Percentiles rank a stretch among this genome's conserved stretches.
Conservation (phyloP, 2,888 invertebrate species). For the Dicyrtomina minuta region DNA sequence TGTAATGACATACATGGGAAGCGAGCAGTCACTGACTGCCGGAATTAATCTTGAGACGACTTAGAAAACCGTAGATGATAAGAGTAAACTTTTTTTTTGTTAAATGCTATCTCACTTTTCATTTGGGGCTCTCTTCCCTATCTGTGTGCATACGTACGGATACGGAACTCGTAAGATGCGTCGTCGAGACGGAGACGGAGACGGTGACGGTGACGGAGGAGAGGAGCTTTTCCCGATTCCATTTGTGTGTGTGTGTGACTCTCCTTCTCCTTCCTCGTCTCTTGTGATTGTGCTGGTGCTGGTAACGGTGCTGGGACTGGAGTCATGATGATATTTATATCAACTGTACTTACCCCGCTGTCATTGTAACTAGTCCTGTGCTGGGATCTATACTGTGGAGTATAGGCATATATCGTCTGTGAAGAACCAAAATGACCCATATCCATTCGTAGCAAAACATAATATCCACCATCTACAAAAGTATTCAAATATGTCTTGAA, state of each 20-base stretch:
- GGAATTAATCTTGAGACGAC: conserved; percentile 24
- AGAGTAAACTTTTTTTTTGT: conserved; percentile 22
- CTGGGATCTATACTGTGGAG: not conserved
- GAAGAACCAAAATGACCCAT: no score
- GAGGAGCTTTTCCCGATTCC: no score
- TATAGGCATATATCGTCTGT: no score
- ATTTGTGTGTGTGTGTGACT: no score
- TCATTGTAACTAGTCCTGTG: conserved; percentile 21
- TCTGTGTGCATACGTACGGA: no score
- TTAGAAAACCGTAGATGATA: conserved; percentile 16
- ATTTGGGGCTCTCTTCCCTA: not conserved
- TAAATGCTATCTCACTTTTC: conserved; percentile 25
- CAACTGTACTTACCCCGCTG: conserved; percentile 6
- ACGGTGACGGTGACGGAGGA: no score
- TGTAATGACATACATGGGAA: not conserved
- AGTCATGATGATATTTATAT: conserved; percentile 15
- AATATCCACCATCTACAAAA: no score
- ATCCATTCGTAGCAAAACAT: no score
- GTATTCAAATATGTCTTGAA: no score
- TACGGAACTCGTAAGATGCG: no score
- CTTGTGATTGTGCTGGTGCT: not conserved
- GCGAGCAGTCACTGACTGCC: conserved; percentile 10
- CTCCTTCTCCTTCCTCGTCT: not conserved
- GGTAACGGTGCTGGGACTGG: not conserved
- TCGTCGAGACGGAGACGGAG: not conserved